Evolutionary conservation across 2,797 vertebrate species (phyloP).

Genomic region (Scolopax bukidnonensis): DNA sequence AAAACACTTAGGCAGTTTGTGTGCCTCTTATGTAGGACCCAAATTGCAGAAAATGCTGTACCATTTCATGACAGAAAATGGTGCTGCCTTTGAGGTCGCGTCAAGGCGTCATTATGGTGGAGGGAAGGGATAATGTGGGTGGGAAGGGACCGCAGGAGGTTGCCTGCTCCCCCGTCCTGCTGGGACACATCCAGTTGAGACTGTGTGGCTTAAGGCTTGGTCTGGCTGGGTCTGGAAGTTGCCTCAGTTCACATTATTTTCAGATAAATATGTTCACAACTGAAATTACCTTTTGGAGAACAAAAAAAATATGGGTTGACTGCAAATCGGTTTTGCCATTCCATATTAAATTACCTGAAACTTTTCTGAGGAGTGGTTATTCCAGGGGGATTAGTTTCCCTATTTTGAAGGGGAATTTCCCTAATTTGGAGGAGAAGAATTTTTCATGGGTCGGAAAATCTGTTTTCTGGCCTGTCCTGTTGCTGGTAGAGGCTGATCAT

Average conservation of each 20-base stretch:
- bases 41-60: background rate
- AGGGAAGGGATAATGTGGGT: background rate
- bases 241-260: background rate
- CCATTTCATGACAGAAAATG: background rate
- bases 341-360: background rate
- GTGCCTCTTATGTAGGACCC: background rate
- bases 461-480: background rate
- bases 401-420: background rate
- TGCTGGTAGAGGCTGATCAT: background rate
- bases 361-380: background rate
- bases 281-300: background rate
- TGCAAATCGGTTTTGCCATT: background rate
- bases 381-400: background rate
- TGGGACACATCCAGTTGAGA: fast-evolving
- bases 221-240: background rate
- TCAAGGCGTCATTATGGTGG: fast-evolving
- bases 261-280: background rate
- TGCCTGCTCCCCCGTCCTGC: background rate
- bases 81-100: fast-evolving
- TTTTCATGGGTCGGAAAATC: background rate
- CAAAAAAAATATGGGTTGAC: background rate
- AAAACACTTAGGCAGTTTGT: background rate
- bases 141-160: background rate
- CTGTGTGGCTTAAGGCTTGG: background rate
- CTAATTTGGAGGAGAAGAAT: background rate